Conservation (phyloP, 2,888 invertebrate genomes). For the Rhagophthalmus giganteus region DNA sequence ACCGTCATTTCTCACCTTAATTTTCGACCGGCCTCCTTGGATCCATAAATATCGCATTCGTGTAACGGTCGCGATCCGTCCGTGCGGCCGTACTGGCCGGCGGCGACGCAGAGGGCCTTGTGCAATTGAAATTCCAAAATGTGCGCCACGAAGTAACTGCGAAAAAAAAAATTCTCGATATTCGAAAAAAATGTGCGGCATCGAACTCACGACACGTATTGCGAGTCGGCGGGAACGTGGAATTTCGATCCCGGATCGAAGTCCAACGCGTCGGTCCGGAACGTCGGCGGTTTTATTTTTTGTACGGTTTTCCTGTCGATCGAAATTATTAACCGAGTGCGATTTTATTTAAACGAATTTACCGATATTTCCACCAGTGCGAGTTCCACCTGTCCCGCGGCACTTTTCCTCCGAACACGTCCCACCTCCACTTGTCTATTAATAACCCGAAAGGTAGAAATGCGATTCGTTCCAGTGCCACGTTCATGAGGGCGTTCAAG, state of each 20-base stretch:
- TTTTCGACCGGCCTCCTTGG: slow-evolving; percentile 51
- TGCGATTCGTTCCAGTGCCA: slow-evolving; percentile 57
- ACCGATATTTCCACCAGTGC: slow-evolving; percentile 54
- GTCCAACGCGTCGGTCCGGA: slow-evolving; percentile 51
- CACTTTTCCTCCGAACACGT: slow-evolving; percentile 57
- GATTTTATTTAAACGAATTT: slow-evolving; percentile 16
- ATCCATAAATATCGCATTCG: slow-evolving; percentile 45
- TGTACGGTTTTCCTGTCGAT: slow-evolving; percentile 55
- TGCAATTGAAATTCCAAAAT: slow-evolving; percentile 81
- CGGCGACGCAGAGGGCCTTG: slow-evolving; percentile 67
- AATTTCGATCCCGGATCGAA: slow-evolving; percentile 58
- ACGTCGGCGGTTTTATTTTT: slow-evolving; percentile 54
- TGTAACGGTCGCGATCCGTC: slow-evolving; percentile 44
- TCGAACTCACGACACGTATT: slow-evolving; percentile 52
- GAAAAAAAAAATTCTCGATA: no score
- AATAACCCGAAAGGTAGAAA: slow-evolving; percentile 63
- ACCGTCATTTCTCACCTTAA: slow-evolving; percentile 58
- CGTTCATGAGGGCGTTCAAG: slow-evolving; percentile 57
- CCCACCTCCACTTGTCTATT: slow-evolving; percentile 65
- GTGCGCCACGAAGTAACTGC: slow-evolving; percentile 66
- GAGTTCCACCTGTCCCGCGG: slow-evolving; percentile 53
- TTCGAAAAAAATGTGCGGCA: no score
- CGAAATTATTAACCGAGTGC: no score
- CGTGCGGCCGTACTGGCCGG: slow-evolving; percentile 64
- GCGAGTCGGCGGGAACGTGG: slow-evolving; percentile 55